Conservation (phyloP, 92 coral and sea anemone genomes). For the Pocillopora meandrina region DNA sequence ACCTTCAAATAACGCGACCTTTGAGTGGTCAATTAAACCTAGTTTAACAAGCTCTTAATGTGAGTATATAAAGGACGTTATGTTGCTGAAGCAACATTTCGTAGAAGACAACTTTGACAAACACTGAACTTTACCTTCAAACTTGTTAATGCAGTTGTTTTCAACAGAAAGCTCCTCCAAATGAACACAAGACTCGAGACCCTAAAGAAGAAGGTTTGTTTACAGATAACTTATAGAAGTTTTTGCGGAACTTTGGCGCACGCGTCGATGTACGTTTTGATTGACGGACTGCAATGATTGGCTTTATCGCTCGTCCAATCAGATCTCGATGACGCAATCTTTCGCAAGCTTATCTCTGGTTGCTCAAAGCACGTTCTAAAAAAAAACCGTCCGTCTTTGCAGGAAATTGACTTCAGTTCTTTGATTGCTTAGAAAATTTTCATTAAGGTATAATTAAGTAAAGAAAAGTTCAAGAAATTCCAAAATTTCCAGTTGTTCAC, state of each 20-base stretch:
- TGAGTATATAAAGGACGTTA: too few species aligned
- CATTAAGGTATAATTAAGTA: too few species aligned
- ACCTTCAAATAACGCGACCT: neutral
- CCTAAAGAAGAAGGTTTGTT: conserved; percentile 38
- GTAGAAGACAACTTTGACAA: neutral
- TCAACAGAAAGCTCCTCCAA: conserved; percentile 87
- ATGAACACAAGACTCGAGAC: conserved; percentile 78
- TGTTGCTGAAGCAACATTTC: too few species aligned
- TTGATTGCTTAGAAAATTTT: too few species aligned
- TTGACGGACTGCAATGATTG: neutral
- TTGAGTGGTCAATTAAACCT: neutral
- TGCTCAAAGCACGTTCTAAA: too few species aligned
- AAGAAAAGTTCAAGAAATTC: too few species aligned
- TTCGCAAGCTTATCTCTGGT: too few species aligned
- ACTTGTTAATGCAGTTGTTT: conserved; percentile 85
- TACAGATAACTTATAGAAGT: neutral
- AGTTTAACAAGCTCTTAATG: neutral
- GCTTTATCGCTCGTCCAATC: neutral
- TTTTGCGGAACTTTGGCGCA: neutral
- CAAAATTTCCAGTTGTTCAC: neutral
- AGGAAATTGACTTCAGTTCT: too few species aligned
- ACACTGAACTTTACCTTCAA: conserved; percentile 74
- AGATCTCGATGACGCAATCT: too few species aligned
- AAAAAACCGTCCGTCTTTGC: too few species aligned
- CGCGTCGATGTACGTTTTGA: neutral